Evolutionary conservation across 2,797 vertebrate genomes (phyloP).

Genomic region (Salarias fasciatus): DNA sequence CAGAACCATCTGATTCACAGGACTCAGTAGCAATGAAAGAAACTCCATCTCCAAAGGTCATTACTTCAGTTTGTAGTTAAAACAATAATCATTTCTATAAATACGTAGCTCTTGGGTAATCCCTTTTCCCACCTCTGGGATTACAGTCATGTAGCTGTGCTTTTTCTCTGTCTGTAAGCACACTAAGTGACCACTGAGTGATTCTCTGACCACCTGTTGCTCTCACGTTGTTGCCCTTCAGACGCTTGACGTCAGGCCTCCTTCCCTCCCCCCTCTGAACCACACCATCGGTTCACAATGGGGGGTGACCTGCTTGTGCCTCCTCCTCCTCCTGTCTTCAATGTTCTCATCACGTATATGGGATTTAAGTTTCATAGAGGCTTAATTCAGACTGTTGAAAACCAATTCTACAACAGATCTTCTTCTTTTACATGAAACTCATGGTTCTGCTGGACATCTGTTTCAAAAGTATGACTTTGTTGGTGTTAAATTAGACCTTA

Average conservation of each 20-base stretch:
- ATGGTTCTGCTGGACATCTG: not conserved
- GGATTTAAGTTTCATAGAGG: not conserved
- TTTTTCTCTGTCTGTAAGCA: slow-evolving; percentile 1
- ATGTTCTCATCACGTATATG: not conserved
- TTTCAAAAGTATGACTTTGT: not conserved
- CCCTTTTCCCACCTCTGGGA: not conserved
- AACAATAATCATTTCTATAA: slow-evolving; percentile 7
- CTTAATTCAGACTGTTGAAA: not conserved
- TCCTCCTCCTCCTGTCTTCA: not conserved
- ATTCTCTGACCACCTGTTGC: slow-evolving; percentile 68
- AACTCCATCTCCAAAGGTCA: no score
- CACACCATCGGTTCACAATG: slow-evolving; percentile 19
- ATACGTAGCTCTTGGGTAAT: not conserved
- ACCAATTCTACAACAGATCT: not conserved
- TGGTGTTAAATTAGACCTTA: not conserved
- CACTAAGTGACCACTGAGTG: slow-evolving; percentile 33
- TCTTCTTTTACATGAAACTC: not conserved
- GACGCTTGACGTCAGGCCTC: slow-evolving; percentile 57
- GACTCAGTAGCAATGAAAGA: not conserved
- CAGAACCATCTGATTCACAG: slow-evolving; percentile 16
- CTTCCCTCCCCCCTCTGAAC: slow-evolving; percentile 29
- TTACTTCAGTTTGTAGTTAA: not conserved
- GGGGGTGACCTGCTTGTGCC: slow-evolving; percentile 26
- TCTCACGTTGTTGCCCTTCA: slow-evolving; percentile 51
- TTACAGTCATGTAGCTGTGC: slow-evolving; percentile 4